Percentiles rank a stretch among this genome's conserved stretches.
phyloP scores from a whole-genome alignment of 2,113 vertebrate species.

The Ceuthmochares aereus region DNA sequence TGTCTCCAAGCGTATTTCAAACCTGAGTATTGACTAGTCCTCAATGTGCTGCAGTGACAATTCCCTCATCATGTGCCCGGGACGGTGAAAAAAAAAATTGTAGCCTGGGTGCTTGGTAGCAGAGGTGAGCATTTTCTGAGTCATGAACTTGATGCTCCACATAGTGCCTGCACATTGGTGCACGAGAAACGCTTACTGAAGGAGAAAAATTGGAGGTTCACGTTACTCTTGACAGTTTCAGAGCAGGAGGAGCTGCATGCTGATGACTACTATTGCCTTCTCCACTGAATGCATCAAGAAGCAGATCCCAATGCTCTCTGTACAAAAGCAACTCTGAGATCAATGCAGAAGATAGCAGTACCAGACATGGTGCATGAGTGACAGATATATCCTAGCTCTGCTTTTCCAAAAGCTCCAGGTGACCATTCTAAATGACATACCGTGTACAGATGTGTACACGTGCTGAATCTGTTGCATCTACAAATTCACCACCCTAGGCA shows the following conservation, averaged over 20 bases:
- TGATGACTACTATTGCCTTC: not conserved
- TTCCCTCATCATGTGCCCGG: not conserved
- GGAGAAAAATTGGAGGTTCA: not conserved
- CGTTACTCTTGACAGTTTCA: not conserved
- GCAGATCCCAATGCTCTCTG: not conserved
- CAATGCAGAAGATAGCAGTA: not conserved
- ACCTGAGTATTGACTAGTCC: not conserved
- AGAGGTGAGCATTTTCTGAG: not conserved
- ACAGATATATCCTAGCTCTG: not conserved
- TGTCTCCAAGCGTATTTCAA: not conserved
- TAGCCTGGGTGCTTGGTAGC: not conserved
- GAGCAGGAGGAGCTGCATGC: not conserved
- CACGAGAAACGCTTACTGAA: not conserved
- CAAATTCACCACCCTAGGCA: not conserved
- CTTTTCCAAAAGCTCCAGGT: not conserved
- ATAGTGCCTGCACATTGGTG: not conserved
- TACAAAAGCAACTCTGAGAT: not conserved
- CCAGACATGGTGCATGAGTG: not conserved
- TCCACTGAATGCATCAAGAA: not conserved
- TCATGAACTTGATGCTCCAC: slow-evolving; percentile 2
- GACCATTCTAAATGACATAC: not conserved
- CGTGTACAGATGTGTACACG: not conserved
- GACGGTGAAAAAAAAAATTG: not conserved
- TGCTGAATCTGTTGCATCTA: not conserved
- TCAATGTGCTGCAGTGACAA: not conserved